Base-by-base conservation (phyloP, 2,797 vertebrate genomes). In the Danio jaintianensis region DNA sequence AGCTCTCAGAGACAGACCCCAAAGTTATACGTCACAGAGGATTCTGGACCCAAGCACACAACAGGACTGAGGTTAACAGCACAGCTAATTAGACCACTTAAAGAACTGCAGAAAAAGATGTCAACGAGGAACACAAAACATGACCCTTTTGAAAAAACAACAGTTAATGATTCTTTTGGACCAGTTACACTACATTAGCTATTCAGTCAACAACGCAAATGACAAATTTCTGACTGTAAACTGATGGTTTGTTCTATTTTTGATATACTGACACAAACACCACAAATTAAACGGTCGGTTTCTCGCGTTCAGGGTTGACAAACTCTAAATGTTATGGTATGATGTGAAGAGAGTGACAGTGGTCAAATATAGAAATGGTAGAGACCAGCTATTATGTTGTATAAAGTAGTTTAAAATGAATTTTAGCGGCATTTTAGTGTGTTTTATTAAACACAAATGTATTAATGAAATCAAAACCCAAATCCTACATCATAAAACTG, bases 1-100 rank as follows among this genome's bases (percentile, higher is more conserved):
- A 81, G 53, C 15, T 61, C 52, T 50, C 18, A 15, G 48, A 77
- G 74, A 76, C 61, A 78, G 70, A 74, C 74, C 43, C 72, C 56
- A 68, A 50, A 75, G 72, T 45, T 29, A 12, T 56, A 50, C 45
- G 55, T 61, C 66, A 78, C 29, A 69, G 45, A 36, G 61, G 66
- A 78, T 78, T 70, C 64, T 53, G 22, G 43, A 59, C 42, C 11
- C 18, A 45, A 61, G 29, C 15, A 38, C 8, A 53, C 40, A 47
- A 70, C 12, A 61, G 13, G 29, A 40, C 48, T 38, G 7, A 59
- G 43, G 43, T 48, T 69, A 50, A 59, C 43, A 6, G n/a, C 7
- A 38, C 43, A 50, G 62, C 50, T 45, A 63, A 52, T 52, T 61
- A 61, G 22, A 47, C 38, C 40, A 45, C 38, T 56, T 56, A 0